Conservation (phyloP, 2,797 vertebrate genomes). For the Enteromius anoplus region DNA sequence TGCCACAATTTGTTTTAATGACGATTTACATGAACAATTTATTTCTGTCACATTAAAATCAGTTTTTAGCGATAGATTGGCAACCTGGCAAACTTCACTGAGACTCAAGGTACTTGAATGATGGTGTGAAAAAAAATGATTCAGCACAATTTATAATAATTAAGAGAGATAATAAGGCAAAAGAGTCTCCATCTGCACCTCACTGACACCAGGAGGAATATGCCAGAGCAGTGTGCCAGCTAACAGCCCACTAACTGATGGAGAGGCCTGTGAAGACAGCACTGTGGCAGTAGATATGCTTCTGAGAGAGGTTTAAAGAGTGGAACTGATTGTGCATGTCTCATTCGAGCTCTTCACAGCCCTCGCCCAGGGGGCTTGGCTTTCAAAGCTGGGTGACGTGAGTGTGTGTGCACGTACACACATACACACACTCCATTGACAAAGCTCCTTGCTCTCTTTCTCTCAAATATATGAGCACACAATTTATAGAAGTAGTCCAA, state of each 20-base stretch:
- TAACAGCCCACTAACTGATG: conserved; percentile 85
- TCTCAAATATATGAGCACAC: conserved; percentile 22
- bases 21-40: too few species aligned
- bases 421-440: conserved; percentile 79
- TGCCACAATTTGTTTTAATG: neutral
- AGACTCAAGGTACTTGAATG: neutral
- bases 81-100: neutral
- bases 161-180: conserved; percentile 67
- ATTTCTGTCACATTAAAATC: neutral
- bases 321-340: conserved; percentile 88
- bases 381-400: conserved; percentile 83
- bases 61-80: neutral
- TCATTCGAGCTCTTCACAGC: conserved; percentile 83
- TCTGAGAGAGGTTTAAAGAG: conserved; percentile 84
- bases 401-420: conserved; percentile 70
- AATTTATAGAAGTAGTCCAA: conserved; percentile 28
- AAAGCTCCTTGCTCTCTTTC: conserved; percentile 74
- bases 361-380: conserved; percentile 81
- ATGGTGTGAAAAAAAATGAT: too few species aligned
- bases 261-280: conserved; percentile 83
- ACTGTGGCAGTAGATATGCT: conserved; percentile 85
- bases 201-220: conserved; percentile 73
- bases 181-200: conserved; percentile 74
- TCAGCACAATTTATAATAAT: conserved; percentile 42
- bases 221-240: conserved; percentile 80